Conservation (phyloP, 1,140 invertebrate species). For the Parapsyche elsis region DNA sequence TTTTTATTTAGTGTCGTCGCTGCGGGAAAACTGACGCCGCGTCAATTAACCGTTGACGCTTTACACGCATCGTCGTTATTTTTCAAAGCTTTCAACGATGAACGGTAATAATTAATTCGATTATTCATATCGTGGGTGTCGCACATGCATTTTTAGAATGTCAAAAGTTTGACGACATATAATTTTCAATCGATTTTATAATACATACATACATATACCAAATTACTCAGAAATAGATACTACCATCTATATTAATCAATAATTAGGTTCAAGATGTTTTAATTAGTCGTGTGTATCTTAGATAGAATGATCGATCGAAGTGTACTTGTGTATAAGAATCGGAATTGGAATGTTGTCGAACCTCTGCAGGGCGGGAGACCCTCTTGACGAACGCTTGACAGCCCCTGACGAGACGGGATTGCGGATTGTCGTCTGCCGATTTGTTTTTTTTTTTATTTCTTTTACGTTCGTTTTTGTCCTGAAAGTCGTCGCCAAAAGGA, state of each 20-base stretch:
- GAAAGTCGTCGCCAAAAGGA: background rate
- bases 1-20: background rate
- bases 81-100: background rate
- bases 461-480: background rate
- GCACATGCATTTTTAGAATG: too few relatives aligned
- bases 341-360: conserved; percentile 8
- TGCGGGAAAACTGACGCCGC: conserved; percentile 36
- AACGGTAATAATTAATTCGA: too few relatives aligned
- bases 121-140: too few relatives aligned
- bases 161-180: too few relatives aligned
- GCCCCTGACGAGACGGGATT: conserved; percentile 35
- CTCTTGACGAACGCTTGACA: conserved; percentile 40
- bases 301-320: too few relatives aligned
- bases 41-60: conserved; percentile 45
- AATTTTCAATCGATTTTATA: too few relatives aligned
- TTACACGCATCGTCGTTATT: conserved; percentile 11
- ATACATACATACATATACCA: too few relatives aligned
- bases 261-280: too few relatives aligned
- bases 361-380: background rate
- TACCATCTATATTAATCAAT: too few relatives aligned
- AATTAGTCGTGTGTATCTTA: too few relatives aligned
- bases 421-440: conserved; percentile 15
- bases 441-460: conserved; percentile 4
- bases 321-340: background rate
- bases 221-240: too few relatives aligned